Conservation (phyloP, 2,888 invertebrate genomes). For the Drosophila tanythrix region DNA sequence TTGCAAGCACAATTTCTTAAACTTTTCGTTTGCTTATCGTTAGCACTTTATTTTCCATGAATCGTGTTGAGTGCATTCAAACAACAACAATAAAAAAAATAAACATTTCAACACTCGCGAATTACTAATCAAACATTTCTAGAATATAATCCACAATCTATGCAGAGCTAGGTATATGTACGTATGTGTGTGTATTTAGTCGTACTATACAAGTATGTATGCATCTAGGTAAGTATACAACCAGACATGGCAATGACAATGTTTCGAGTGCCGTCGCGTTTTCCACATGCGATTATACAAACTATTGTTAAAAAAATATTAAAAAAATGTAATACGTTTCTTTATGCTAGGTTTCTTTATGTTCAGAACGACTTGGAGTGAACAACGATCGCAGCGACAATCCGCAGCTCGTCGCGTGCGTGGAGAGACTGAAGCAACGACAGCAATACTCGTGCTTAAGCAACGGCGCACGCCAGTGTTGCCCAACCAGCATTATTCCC, state of each 20-base stretch:
- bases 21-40: slow-evolving; percentile 38
- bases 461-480: slow-evolving; percentile 41
- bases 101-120: slow-evolving; percentile 45
- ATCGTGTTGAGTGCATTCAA: slow-evolving; percentile 14
- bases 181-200: slow-evolving; percentile 17
- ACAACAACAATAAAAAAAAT: slow-evolving; percentile 35
- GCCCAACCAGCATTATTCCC: slow-evolving; percentile 7
- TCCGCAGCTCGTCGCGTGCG: slow-evolving; percentile 68
- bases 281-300: slow-evolving; percentile 47
- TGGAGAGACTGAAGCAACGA: slow-evolving; percentile 59
- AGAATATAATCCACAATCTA: slow-evolving; percentile 38
- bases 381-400: slow-evolving; percentile 58
- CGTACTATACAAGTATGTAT: slow-evolving; percentile 26
- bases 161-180: slow-evolving; percentile 25
- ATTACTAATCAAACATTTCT: slow-evolving; percentile 39
- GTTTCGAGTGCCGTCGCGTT: slow-evolving; percentile 57
- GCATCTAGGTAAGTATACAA: slow-evolving; percentile 34
- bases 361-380: slow-evolving; percentile 34
- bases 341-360: slow-evolving; percentile 30
- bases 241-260: slow-evolving; percentile 56
- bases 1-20: slow-evolving; percentile 31
- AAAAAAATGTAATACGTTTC: slow-evolving; percentile 41
- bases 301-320: slow-evolving; percentile 30
- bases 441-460: slow-evolving; percentile 49
- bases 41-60: slow-evolving; percentile 20